Evolutionary conservation across 1,140 invertebrate species (phyloP), one percentile per base, ranked within the genome.

Genomic region (Neoseiulus cucumeris): DNA sequence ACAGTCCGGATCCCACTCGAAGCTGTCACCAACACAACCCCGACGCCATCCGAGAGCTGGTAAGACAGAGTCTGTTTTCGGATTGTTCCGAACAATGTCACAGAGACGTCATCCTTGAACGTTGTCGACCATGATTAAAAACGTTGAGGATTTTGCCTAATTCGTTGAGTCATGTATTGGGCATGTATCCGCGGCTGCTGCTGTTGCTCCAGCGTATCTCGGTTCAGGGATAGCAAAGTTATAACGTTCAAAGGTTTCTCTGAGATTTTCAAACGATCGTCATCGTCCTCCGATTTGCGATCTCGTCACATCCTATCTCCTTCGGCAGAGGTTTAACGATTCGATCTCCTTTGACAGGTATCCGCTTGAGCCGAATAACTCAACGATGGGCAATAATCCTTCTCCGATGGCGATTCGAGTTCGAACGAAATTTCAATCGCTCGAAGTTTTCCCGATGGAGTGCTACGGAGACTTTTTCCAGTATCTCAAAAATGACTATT

Each of bases 1-100:
- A 86, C 85, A 66, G 87, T 95, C 2, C 86, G 86, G 71, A 91
- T 96, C 75, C 85, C 87, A 22, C 84, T 92, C 20, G 82, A 85
- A 73, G 87, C 90, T 72, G 84, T 95, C 42, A 85, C 83, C 44
- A 59, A 25, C 51, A 59, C 51, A 14, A 59, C 87, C 85, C 2
- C 80, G 88, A 65, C 85, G 87, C 75, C 80, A 88, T 66, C 87
- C 64, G 91, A 94, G 78, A 87, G 88, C 75, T 94, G 91, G 91
- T 80, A 71, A 72, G 73, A 72, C n/a, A n/a, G n/a, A 39, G 25
- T 68, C 65, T 30, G 71, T 42, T 20, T 64, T 20, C 30, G 4
- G 30, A 22, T 7, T 33, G 18, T 33, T 4, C 22, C 30, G 7
- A 9, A 20, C 7, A 64, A 9, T 6, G 9, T 22, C 39, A 7